These are phyloP conservation scores for Autographa pulchrina DNA, from an alignment of 2,888 invertebrate species.

Conservation along the genomic window DNA sequence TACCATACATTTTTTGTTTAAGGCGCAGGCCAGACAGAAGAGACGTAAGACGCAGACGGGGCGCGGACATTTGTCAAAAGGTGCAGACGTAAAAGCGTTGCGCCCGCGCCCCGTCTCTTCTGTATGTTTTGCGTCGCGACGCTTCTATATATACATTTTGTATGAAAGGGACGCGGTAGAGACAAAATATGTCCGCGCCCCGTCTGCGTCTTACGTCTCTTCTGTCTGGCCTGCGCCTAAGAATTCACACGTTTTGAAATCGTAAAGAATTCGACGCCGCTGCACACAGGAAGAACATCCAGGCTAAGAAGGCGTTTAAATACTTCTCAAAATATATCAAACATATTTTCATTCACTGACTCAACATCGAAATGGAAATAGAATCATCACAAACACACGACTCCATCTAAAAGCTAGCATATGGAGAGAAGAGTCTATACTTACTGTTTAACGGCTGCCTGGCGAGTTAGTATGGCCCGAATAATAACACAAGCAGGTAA, in stretches of 20 bases:
- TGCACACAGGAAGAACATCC: constrained; percentile 14
- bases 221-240: too few relatives aligned
- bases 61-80: too few relatives aligned
- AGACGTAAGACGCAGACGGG: too few relatives aligned
- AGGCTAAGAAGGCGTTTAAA: constrained; percentile 41
- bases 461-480: constrained; percentile 68
- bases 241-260: neutral
- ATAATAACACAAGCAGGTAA: constrained; percentile 81
- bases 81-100: too few relatives aligned
- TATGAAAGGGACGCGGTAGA: too few relatives aligned
- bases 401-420: constrained; percentile 33
- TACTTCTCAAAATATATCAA: constrained; percentile 24
- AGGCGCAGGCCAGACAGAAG: too few relatives aligned
- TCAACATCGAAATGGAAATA: constrained; percentile 53
- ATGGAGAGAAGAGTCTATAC: constrained; percentile 21
- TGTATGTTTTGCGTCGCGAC: too few relatives aligned
- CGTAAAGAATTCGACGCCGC: neutral
- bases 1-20: too few relatives aligned
- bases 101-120: too few relatives aligned
- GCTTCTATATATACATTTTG: too few relatives aligned
- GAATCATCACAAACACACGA: constrained; percentile 55
- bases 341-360: constrained; percentile 40
- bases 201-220: too few relatives aligned
- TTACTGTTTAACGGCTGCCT: constrained; percentile 58
- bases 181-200: too few relatives aligned